Percentiles rank a stretch among this genome's conserved stretches.
Evolutionary conservation across 23 tunicate genomes (phyloP).

Genomic region (Styela plicata): DNA sequence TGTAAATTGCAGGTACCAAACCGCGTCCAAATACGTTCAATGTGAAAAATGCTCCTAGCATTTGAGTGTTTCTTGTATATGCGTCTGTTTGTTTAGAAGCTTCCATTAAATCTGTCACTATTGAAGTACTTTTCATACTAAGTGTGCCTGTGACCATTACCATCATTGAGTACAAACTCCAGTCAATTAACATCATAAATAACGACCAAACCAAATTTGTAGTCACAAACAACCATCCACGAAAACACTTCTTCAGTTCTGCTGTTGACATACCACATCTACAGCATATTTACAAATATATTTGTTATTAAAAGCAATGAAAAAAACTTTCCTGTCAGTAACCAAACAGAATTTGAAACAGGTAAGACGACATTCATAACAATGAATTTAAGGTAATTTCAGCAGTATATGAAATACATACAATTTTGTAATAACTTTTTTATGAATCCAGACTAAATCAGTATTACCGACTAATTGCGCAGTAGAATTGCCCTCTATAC

Average conservation of each 20-base stretch:
- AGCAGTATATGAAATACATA: too few species aligned
- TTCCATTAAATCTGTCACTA: constrained; percentile 23
- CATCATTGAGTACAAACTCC: constrained; percentile 52
- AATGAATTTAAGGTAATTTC: too few species aligned
- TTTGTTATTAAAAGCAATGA: too few species aligned
- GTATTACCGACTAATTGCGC: too few species aligned
- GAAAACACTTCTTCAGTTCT: constrained; percentile 74
- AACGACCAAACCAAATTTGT: constrained; percentile 53
- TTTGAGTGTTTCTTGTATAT: constrained; percentile 10
- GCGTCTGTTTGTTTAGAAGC: constrained; percentile 22
- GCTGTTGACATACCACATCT: constrained; percentile 71
- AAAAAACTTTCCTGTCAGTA: too few species aligned
- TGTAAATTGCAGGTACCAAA: constrained; percentile 60
- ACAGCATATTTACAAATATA: too few species aligned
- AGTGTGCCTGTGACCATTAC: constrained; percentile 35
- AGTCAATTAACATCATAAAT: constrained; percentile 46
- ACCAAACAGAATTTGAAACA: too few species aligned
- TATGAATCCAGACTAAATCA: too few species aligned
- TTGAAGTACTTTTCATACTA: constrained; percentile 28
- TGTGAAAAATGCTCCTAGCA: constrained; percentile 11
- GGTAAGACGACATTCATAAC: too few species aligned
- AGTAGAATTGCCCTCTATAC: too few species aligned
- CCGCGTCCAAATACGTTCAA: constrained; percentile 49
- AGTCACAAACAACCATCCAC: constrained; percentile 53
- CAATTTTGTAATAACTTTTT: too few species aligned